Evolutionary conservation across 2,113 vertebrate genomes (phyloP).

Genomic region (Chlamydotis undulata): DNA sequence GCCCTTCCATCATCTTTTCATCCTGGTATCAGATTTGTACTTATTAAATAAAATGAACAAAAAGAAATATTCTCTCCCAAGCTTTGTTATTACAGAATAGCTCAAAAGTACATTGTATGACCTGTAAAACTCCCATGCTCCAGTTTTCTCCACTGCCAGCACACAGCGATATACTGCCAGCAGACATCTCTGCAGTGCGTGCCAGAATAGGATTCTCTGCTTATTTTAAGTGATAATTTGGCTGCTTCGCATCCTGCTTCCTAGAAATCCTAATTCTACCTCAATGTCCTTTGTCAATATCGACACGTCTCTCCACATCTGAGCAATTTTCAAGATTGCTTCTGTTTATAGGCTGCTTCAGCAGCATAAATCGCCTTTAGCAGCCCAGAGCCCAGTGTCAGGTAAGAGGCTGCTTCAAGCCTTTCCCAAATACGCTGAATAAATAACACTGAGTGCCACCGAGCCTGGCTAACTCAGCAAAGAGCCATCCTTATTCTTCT

Average conservation of each 20-base stretch:
- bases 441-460: background rate
- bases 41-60: background rate
- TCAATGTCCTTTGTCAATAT: background rate
- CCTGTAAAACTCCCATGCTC: background rate
- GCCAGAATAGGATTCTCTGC: background rate
- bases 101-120: background rate
- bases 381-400: background rate
- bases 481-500: background rate
- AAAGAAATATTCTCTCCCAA: background rate
- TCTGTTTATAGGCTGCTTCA: background rate
- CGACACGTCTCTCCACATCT: background rate
- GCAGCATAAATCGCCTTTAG: background rate
- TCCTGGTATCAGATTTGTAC: background rate
- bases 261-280: background rate
- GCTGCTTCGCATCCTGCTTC: background rate
- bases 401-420: background rate
- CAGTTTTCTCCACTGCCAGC: background rate
- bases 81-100: background rate
- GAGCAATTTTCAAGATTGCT: background rate
- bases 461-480: background rate
- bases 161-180: background rate
- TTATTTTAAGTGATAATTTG: background rate
- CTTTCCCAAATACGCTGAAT: background rate
- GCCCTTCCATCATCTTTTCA: background rate
- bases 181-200: background rate